These are phyloP conservation scores for Stenchaetothrips biformis DNA, from an alignment of 2,888 invertebrate genomes.

Conservation along the genomic window DNA sequence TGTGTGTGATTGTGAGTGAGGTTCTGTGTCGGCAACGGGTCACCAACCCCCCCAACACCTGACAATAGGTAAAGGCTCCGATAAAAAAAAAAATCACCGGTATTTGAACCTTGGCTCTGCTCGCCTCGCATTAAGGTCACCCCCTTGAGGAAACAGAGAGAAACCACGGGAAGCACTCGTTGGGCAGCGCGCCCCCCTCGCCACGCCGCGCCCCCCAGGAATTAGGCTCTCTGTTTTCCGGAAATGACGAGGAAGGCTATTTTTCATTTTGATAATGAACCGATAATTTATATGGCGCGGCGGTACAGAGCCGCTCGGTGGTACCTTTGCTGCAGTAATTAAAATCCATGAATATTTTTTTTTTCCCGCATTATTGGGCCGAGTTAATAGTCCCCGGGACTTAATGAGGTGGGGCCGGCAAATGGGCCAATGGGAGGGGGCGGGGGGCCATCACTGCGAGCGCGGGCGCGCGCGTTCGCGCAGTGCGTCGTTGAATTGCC, in stretches of 20 bases:
- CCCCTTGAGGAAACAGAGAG: neutral
- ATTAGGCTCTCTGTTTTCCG: slow-evolving; percentile 15
- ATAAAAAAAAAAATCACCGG: neutral
- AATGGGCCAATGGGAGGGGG: neutral
- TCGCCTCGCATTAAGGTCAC: too few species aligned
- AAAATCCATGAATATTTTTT: slow-evolving; percentile 21
- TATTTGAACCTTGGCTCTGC: neutral
- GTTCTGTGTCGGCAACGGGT: too few species aligned
- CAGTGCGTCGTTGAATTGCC: neutral
- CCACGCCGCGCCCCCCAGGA: neutral
- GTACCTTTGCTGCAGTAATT: neutral
- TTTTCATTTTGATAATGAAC: slow-evolving; percentile 24
- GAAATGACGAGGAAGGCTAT: slow-evolving; percentile 9
- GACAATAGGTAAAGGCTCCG: too few species aligned
- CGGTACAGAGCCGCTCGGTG: neutral
- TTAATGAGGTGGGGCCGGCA: slow-evolving; percentile 15
- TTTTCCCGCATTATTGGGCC: neutral
- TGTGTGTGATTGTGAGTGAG: too few species aligned
- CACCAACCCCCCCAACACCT: too few species aligned
- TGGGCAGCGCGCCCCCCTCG: neutral
- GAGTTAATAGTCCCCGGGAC: neutral
- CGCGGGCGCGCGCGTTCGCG: too few species aligned
- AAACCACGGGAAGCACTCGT: neutral
- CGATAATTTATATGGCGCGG: slow-evolving; percentile 17
- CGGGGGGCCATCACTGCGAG: too few species aligned